Evolutionary conservation across 2,888 invertebrate genomes (phyloP).

Genomic region (Stenoptilia bipunctidactyla): DNA sequence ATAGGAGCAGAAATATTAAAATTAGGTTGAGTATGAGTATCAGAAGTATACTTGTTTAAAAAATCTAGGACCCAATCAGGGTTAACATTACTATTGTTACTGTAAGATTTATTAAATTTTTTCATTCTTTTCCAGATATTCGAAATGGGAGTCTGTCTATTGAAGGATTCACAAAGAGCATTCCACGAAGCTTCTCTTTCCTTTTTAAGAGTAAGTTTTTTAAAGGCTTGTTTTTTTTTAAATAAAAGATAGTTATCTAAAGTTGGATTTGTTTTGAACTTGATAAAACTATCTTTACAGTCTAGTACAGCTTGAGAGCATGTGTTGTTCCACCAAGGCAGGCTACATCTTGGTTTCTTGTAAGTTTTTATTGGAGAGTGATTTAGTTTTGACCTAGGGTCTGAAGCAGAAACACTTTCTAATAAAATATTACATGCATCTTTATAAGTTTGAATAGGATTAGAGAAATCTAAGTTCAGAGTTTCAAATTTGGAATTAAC

Average conservation of each 20-base stretch:
- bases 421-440: no score
- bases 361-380: no score
- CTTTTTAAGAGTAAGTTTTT: slow-evolving; percentile 6
- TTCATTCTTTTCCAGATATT: slow-evolving; percentile 5
- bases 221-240: slow-evolving; percentile 6
- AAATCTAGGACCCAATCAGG: background rate
- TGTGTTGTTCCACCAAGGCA: slow-evolving; percentile 7
- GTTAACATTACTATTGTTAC: background rate
- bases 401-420: no score
- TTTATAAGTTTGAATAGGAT: no score
- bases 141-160: slow-evolving; percentile 6
- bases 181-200: slow-evolving; percentile 5
- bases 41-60: background rate
- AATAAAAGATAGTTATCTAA: slow-evolving; percentile 1
- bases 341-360: background rate
- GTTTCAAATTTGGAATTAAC: no score
- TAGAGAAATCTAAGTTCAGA: no score
- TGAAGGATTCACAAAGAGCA: slow-evolving; percentile 2
- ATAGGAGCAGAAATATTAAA: background rate
- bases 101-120: slow-evolving; percentile 7
- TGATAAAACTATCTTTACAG: slow-evolving; percentile 4
- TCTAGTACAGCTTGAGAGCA: slow-evolving; percentile 5
- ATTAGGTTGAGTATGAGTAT: background rate
- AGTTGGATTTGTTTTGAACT: slow-evolving; percentile 3
- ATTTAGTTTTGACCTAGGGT: no score